phyloP scores from a whole-genome alignment of 1,140 invertebrate species.

The Cherax destructor region DNA sequence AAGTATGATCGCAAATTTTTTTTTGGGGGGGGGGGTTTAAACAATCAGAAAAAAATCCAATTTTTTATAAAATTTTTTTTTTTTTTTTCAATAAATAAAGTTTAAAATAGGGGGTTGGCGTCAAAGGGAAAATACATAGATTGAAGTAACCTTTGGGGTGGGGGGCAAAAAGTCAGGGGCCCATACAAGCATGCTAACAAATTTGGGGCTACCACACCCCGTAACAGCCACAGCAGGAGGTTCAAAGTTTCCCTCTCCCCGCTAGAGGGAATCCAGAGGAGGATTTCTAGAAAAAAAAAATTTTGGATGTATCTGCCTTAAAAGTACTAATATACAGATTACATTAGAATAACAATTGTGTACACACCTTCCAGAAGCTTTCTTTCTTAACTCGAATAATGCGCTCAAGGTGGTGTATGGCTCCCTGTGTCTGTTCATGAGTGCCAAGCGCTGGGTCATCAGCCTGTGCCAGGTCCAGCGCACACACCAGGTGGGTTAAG shows the following conservation, averaged over 20 bases:
- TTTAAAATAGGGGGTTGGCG: no score
- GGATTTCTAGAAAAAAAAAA: slow-evolving; percentile 14
- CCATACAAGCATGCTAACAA: slow-evolving; percentile 79
- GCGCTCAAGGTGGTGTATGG: slow-evolving; percentile 78
- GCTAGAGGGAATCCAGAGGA: slow-evolving; percentile 74
- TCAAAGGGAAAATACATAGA: not conserved
- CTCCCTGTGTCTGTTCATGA: slow-evolving; percentile 77
- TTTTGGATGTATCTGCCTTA: no score
- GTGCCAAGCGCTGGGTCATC: slow-evolving; percentile 77
- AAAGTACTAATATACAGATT: no score
- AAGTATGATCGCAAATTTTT: no score
- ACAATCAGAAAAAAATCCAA: no score
- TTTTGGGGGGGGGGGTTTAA: no score
- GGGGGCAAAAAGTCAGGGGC: slow-evolving; percentile 77
- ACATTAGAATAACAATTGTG: not conserved
- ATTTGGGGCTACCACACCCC: slow-evolving; percentile 77
- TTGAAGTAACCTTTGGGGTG: slow-evolving; percentile 73
- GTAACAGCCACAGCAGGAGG: slow-evolving; percentile 80
- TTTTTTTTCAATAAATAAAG: no score
- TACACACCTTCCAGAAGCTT: slow-evolving; percentile 76
- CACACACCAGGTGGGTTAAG: slow-evolving; percentile 81
- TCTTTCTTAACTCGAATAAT: slow-evolving; percentile 78
- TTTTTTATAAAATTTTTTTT: no score
- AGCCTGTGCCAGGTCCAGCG: slow-evolving; percentile 77
- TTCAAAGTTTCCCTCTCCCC: slow-evolving; percentile 77